Conservation (phyloP, 1,140 invertebrate genomes). For the Zaprionus inermis region DNA sequence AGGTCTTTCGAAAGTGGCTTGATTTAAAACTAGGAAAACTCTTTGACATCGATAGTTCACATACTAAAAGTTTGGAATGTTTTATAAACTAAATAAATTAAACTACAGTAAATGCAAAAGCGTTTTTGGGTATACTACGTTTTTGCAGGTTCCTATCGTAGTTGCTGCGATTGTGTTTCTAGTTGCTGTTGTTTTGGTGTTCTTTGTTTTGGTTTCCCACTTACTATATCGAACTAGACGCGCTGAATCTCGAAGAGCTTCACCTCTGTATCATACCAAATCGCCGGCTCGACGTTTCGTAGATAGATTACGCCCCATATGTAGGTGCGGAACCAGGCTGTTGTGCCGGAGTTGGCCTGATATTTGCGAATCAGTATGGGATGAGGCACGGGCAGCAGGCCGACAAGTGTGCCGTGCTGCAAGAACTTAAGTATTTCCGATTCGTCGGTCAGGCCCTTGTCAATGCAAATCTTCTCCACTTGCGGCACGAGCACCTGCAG, state of each 20-base stretch:
- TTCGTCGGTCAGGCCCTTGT: constrained; percentile 99
- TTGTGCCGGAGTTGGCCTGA: constrained; percentile 98
- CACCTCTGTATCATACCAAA: constrained; percentile 99
- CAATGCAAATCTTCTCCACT: constrained; percentile 99
- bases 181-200: constrained; percentile 46
- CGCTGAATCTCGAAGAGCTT: constrained; percentile 99
- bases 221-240: constrained; percentile 87
- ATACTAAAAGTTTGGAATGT: constrained; percentile 56
- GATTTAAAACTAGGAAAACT: constrained; percentile 11
- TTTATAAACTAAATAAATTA: constrained; percentile 70
- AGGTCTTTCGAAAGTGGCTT: neutral
- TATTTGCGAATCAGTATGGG: constrained; percentile 99
- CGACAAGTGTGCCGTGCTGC: constrained; percentile 99
- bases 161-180: constrained; percentile 61
- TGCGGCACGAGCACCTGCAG: constrained; percentile 99
- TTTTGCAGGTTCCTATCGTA: constrained; percentile 13
- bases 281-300: constrained; percentile 98
- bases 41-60: constrained; percentile 43
- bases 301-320: constrained; percentile 99
- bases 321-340: constrained; percentile 99
- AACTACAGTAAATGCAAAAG: constrained; percentile 87
- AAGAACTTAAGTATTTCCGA: constrained; percentile 99
- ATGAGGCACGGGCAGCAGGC: constrained; percentile 98
- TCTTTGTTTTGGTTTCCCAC: constrained; percentile 70
- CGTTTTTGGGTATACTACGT: constrained; percentile 84